Evolutionary conservation across 1,140 invertebrate species (phyloP), one percentile per base, ranked within the genome.

Genomic region (Lamellibrachia luymesi): DNA sequence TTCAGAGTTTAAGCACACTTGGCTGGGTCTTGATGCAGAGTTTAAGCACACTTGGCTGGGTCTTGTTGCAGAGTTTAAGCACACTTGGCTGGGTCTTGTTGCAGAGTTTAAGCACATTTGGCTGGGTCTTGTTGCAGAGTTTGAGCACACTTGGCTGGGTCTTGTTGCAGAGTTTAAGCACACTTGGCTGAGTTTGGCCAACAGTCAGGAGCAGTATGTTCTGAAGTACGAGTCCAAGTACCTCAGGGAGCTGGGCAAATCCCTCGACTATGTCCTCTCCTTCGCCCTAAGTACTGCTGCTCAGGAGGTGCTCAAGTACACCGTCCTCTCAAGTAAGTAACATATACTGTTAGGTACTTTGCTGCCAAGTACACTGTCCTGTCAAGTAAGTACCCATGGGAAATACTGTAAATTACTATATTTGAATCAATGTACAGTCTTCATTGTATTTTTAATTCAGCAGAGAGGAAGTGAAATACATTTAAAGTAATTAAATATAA

Each of bases 261-360:
- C 96, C 22, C 93, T 96, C 91, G 95, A 96, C 80, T 95, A 95
- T 90, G 93, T 96, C 27, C 64, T 97, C 38, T 97, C 96, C 93
- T 97, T 97, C 94, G 97, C 97, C 89, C 97, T 98, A 50, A 97
- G 97, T 22, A 97, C 97, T 95, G 97, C 97, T 27, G 97, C 97
- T 13, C 97, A 98, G 95, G 97, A 98, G 95, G 97, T 97, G n/a
- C 96, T 98, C 0, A 98, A 98, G 95, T 97, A 97, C 93, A 98
- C 98, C 38, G 97, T 98, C 93, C 95, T 98, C 25, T 97, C 97
- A 93, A 97, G 97, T 97, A 94, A 93, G 95, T 92, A 91, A 5
- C 64, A 80, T 22, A 80, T 6, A 38, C 38, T 64, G 25, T 93
- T 38, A 8, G 7, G 22, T 22, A 27, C 22, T 22, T 90, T 22